Percentiles rank a stretch among this genome's conserved stretches.
phyloP scores from a whole-genome alignment of 2,888 invertebrate genomes.

The Trissolcus japonicus region DNA sequence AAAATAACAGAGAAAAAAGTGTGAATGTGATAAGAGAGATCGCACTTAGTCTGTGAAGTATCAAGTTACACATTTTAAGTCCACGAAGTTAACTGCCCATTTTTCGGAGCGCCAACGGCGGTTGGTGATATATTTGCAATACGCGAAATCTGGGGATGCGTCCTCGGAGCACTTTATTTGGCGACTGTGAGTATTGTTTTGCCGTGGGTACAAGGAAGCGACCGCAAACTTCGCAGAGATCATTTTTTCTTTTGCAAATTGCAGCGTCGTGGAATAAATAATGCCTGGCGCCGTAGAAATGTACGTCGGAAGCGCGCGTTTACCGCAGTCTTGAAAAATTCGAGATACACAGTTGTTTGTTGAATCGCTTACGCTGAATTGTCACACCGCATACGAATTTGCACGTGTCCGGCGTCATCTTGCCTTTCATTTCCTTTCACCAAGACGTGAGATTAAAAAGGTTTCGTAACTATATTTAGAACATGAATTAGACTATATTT shows the following conservation, averaged over 20 bases:
- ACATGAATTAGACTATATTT: background rate
- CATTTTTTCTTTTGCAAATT: slow-evolving; percentile 32
- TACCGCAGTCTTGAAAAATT: slow-evolving; percentile 43
- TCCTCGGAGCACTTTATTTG: slow-evolving; percentile 35
- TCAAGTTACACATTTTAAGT: slow-evolving; percentile 1
- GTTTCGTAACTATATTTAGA: slow-evolving; percentile 6
- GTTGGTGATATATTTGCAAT: slow-evolving; percentile 35
- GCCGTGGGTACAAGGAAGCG: background rate
- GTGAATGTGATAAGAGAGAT: background rate
- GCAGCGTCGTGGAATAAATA: slow-evolving; percentile 40
- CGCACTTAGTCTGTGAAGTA: background rate
- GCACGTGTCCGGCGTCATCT: slow-evolving; percentile 17
- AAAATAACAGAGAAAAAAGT: background rate
- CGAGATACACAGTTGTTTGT: slow-evolving; percentile 27
- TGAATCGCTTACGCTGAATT: slow-evolving; percentile 29
- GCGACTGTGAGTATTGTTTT: slow-evolving; percentile 43
- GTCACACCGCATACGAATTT: slow-evolving; percentile 25
- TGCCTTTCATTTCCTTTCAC: slow-evolving; percentile 9
- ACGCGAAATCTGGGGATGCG: slow-evolving; percentile 28
- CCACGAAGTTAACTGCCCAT: slow-evolving; percentile 10
- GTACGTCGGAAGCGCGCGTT: slow-evolving; percentile 33
- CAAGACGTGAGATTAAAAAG: slow-evolving; percentile 19
- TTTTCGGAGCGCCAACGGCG: slow-evolving; percentile 19
- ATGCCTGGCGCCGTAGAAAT: slow-evolving; percentile 37
- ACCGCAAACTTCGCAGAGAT: slow-evolving; percentile 20